These are phyloP conservation scores for Dromius quadrimaculatus DNA, from an alignment of 2,888 invertebrate genomes.

Conservation along the genomic window DNA sequence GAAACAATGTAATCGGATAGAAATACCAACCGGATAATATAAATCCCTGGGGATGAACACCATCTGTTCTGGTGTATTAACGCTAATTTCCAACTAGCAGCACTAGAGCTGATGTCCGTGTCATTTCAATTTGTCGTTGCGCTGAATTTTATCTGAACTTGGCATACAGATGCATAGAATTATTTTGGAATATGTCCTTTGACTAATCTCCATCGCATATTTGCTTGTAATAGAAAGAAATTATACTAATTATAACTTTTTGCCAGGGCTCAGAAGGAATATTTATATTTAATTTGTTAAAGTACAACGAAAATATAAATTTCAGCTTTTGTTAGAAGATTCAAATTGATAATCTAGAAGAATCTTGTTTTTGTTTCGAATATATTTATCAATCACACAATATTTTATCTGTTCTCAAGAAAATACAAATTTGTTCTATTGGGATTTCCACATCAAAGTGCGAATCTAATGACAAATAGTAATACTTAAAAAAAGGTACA, in stretches of 20 bases:
- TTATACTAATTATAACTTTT: not conserved
- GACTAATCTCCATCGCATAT: not conserved
- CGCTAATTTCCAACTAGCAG: slow-evolving; percentile 1
- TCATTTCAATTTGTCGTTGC: slow-evolving; percentile 4
- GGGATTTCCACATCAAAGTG: too few species aligned
- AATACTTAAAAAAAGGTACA: too few species aligned
- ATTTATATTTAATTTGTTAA: too few species aligned
- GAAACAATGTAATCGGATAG: slow-evolving; percentile 30
- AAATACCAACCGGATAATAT: slow-evolving; percentile 32
- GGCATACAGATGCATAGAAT: not conserved
- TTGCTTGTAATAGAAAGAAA: not conserved
- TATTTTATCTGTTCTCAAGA: too few species aligned
- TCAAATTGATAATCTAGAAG: too few species aligned
- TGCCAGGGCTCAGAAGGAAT: too few species aligned
- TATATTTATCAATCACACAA: too few species aligned
- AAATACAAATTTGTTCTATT: too few species aligned
- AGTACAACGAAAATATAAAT: too few species aligned
- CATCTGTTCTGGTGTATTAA: slow-evolving; percentile 10
- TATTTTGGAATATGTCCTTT: not conserved
- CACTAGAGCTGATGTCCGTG: not conserved
- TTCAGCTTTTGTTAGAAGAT: too few species aligned
- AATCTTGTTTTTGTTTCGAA: too few species aligned
- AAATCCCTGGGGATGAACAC: slow-evolving; percentile 16
- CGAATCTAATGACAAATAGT: too few species aligned
- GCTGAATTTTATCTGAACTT: slow-evolving; percentile 8